These are phyloP conservation scores for Peucedramus taeniatus DNA, from an alignment of 2,113 vertebrate species.

Conservation along the genomic window DNA sequence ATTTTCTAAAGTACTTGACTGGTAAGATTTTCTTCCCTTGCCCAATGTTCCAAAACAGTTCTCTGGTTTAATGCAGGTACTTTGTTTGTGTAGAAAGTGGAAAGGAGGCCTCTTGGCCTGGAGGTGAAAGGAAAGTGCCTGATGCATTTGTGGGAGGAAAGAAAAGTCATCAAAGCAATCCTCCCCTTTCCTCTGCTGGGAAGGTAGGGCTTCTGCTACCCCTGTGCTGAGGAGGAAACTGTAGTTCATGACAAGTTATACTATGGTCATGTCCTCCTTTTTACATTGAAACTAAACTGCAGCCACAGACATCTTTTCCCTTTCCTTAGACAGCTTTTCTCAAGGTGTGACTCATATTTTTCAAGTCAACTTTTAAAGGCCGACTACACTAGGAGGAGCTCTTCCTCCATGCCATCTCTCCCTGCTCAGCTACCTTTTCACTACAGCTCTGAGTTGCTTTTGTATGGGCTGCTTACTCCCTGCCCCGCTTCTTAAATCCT, in stretches of 20 bases:
- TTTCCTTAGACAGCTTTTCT: background rate
- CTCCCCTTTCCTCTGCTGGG: background rate
- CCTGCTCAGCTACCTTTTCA: background rate
- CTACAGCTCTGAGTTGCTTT: background rate
- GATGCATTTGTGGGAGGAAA: background rate
- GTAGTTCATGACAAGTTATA: background rate
- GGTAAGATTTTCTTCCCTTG: background rate
- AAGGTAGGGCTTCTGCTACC: background rate
- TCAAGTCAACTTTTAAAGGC: background rate
- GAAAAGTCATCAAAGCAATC: background rate
- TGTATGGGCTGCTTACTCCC: background rate
- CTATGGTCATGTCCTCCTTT: background rate
- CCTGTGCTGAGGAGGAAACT: background rate
- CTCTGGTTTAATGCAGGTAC: background rate
- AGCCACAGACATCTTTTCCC: background rate
- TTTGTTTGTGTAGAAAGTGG: background rate
- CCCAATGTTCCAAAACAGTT: background rate
- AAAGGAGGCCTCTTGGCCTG: background rate
- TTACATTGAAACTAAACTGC: background rate
- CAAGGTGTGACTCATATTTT: background rate
- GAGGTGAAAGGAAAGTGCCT: background rate
- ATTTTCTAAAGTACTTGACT: background rate
- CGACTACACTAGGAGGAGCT: slow-evolving; percentile 28
- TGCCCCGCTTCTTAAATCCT: background rate
- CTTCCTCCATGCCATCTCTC: background rate